These are phyloP conservation scores for Bombus fervidus DNA, from an alignment of 1,140 invertebrate species.

Conservation along the genomic window DNA sequence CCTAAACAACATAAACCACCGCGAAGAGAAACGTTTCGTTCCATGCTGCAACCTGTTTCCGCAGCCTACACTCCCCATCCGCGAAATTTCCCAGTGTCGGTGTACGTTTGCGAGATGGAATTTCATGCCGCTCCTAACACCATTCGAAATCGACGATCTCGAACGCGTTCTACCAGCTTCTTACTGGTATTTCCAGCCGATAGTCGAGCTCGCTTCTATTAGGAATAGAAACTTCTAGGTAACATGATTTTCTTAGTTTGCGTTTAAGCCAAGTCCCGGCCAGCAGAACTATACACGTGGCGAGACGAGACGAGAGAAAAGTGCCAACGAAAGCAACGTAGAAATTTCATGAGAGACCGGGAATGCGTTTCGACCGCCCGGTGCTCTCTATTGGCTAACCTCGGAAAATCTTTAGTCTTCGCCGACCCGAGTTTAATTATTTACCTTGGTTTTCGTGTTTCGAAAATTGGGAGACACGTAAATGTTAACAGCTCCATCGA, in stretches of 20 bases:
- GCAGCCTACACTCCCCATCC: neutral
- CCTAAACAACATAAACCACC: constrained; percentile 41
- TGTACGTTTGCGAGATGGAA: neutral
- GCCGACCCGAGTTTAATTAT: neutral
- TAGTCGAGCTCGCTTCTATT: neutral
- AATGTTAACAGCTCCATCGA: neutral
- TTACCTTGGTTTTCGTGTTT: neutral
- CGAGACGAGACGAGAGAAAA: neutral
- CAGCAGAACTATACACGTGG: neutral
- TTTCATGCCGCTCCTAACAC: neutral
- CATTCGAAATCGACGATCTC: neutral
- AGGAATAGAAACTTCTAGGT: neutral
- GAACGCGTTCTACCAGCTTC: neutral
- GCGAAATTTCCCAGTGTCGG: neutral
- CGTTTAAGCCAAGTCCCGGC: neutral
- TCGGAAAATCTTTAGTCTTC: neutral
- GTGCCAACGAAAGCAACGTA: constrained; percentile 20
- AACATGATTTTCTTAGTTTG: constrained; percentile 14
- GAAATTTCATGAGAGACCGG: constrained; percentile 21
- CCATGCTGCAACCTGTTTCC: constrained; percentile 6
- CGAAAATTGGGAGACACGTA: no score
- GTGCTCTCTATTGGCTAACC: neutral
- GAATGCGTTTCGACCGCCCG: neutral
- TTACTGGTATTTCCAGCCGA: no score
- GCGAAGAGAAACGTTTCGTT: constrained; percentile 32